These are phyloP conservation scores for Uria aalge DNA, from an alignment of 2,113 vertebrate species.

Conservation along the genomic window DNA sequence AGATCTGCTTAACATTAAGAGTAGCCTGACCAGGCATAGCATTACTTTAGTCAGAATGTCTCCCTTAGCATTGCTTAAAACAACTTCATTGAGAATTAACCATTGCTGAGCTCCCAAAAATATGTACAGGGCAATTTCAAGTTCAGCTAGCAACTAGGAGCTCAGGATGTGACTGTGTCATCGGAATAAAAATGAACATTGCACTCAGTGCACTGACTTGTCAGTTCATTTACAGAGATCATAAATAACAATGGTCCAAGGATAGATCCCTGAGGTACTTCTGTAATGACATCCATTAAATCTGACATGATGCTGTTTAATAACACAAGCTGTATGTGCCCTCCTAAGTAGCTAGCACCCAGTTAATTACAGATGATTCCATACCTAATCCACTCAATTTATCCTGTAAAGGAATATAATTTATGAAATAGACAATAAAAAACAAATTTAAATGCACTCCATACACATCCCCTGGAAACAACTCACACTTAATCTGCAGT, in stretches of 20 bases:
- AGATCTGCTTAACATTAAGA: background rate
- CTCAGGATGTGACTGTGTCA: conserved; percentile 32
- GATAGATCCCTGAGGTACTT: conserved; percentile 71
- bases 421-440: conserved; percentile 73
- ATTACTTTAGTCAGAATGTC: background rate
- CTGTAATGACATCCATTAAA: conserved; percentile 80
- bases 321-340: conserved; percentile 71
- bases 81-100: conserved; percentile 16
- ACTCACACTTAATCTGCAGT: conserved; percentile 23
- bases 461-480: conserved; percentile 41
- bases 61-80: background rate
- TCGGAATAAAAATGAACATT: conserved; percentile 58
- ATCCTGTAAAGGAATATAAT: conserved; percentile 63
- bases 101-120: conserved; percentile 14
- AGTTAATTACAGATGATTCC: conserved; percentile 78
- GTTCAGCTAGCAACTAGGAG: background rate
- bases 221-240: conserved; percentile 74
- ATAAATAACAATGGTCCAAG: conserved; percentile 75
- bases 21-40: background rate
- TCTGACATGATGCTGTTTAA: conserved; percentile 77
- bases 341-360: conserved; percentile 72
- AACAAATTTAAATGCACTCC: conserved; percentile 60
- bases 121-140: background rate
- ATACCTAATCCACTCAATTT: conserved; percentile 73
- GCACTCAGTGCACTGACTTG: conserved; percentile 53